Evolutionary conservation across 2,888 invertebrate genomes (phyloP), one percentile per base, ranked within the genome.

Genomic region (Junonia oenone): DNA sequence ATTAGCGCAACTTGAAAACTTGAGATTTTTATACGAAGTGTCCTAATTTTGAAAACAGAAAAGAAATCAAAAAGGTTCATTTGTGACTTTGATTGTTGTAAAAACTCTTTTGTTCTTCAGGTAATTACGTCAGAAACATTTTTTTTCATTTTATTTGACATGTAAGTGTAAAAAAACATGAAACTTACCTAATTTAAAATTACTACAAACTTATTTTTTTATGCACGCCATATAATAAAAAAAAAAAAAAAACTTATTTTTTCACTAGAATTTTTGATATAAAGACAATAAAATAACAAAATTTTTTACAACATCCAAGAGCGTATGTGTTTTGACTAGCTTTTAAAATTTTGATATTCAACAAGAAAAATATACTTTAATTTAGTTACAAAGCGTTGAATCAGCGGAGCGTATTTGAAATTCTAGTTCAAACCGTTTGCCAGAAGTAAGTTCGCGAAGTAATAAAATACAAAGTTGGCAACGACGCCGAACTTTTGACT

Each of bases 401-500:
- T 43, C 6, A 40, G 40, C n/a, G n/a, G 11, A 26, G 26, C 43
- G 26, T 9, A 35, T 35, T 35, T n/a, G 26, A 35, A 45, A 35
- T n/a, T 45, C 27, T 29, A 29, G 35, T 13, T 14, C 27, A 46
- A 46, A 52, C 27, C 38, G 45, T 43, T 46, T 45, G 37, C 19
- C 37, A 52, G 17, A 51, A 51, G 52, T 27, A 27, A 29, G 29
- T 40, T 40, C 40, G 6, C 9, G 22, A 9, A 40, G 53, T 53
- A 33, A 48, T 53, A 48, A 54, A 54, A 54, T 27, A 54, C 47
- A 33, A 54, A 54, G n/a, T 54, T 54, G 40, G 48, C 47, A 54
- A 31, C 47, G 17, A 26, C 33, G 13, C 15, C 15, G 33, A 54
- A 40, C 47, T 54, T 48, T 48, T 48, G 33, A 54, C 40, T 54